These are phyloP conservation scores for Ispidina lecontei DNA, from an alignment of 2,797 vertebrate genomes.

Conservation along the genomic window DNA sequence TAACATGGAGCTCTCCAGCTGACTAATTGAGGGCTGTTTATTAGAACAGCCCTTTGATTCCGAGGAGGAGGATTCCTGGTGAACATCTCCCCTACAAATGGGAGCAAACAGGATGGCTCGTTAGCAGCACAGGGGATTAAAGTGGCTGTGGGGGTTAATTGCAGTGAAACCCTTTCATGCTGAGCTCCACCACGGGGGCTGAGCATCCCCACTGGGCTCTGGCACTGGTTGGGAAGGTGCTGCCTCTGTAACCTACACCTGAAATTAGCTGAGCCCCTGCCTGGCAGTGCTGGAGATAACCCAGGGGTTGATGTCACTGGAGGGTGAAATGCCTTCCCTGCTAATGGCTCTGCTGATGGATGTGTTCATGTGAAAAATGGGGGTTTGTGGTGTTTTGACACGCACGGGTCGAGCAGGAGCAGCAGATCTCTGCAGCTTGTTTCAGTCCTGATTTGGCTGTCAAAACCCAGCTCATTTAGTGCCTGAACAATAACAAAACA, in stretches of 20 bases:
- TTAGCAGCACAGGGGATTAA: background rate
- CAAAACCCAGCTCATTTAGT: background rate
- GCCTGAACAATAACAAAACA: background rate
- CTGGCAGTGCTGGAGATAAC: background rate
- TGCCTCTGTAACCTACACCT: background rate
- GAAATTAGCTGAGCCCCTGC: background rate
- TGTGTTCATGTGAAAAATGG: background rate
- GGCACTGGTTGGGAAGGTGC: background rate
- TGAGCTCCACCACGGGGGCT: background rate
- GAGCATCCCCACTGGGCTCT: background rate
- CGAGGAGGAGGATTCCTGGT: background rate
- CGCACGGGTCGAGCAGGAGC: accelerated
- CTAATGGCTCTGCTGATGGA: background rate
- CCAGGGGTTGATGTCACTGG: background rate
- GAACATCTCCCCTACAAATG: background rate
- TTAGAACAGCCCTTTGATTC: background rate
- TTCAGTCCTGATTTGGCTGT: background rate
- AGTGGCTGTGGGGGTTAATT: background rate
- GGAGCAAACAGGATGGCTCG: background rate
- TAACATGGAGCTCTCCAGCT: background rate
- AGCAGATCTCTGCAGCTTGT: background rate
- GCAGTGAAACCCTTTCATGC: background rate
- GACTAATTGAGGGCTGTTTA: background rate
- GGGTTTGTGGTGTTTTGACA: background rate
- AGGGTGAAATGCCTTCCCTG: background rate